Evolutionary conservation across 2,797 vertebrate species (phyloP).

Genomic region (Clamator glandarius): DNA sequence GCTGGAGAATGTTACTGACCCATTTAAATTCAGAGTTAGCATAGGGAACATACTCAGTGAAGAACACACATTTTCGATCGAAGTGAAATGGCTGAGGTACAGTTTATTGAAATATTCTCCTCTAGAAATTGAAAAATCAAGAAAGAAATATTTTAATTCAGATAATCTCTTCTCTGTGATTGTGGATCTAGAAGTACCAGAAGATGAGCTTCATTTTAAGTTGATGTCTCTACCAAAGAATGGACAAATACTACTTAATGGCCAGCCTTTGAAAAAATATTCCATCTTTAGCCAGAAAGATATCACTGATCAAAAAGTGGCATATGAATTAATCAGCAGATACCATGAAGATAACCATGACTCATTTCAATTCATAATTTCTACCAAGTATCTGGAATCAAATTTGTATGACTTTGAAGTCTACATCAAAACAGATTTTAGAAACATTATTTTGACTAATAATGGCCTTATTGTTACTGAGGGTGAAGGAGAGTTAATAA

Average conservation of each 20-base stretch:
- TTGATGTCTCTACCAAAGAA: constrained; percentile 84
- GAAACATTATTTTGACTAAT: constrained; percentile 84
- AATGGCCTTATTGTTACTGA: constrained; percentile 85
- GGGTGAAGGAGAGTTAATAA: constrained; percentile 90
- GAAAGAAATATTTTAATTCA: constrained; percentile 80
- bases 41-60: constrained; percentile 80
- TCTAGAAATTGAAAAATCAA: constrained; percentile 82
- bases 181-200: constrained; percentile 74
- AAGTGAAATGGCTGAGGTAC: constrained; percentile 86
- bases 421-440: constrained; percentile 85
- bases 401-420: constrained; percentile 83
- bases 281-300: constrained; percentile 88
- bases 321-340: constrained; percentile 82
- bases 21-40: constrained; percentile 88
- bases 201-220: constrained; percentile 84
- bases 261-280: constrained; percentile 78
- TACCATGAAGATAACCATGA: constrained; percentile 81
- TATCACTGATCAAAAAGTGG: constrained; percentile 79
- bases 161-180: constrained; percentile 80
- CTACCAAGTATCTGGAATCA: constrained; percentile 85
- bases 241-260: constrained; percentile 83
- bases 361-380: constrained; percentile 85
- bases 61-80: constrained; percentile 83
- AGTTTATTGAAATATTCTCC: constrained; percentile 80
- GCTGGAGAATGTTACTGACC: constrained; percentile 78